Evolutionary conservation across 2,113 vertebrate genomes (phyloP), one percentile per base, ranked within the genome.

Genomic region (Bubo bubo): DNA sequence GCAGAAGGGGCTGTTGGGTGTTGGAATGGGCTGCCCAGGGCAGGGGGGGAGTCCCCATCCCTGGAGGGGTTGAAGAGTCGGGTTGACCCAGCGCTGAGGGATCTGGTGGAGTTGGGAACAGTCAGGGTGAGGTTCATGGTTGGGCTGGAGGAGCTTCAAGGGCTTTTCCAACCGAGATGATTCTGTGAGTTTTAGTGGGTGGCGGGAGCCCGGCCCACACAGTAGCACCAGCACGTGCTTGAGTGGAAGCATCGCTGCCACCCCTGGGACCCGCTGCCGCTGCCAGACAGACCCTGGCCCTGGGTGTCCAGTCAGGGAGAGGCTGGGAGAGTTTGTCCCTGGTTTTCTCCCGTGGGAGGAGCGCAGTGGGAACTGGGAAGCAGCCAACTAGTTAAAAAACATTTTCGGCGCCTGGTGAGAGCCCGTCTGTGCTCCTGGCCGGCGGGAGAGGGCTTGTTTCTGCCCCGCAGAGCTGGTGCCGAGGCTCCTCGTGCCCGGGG

Each of bases 361-460:
- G 70, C 1, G 0, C 23, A 20, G 39, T 10, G 23, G 53, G 43
- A 93, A 4, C 43, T 47, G 60, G 52, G 72, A n/a, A 50, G 73
- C n/a, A 47, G 60, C 50, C 39, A 30, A 2, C 4, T 16, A 4
- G 18, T 60, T 63, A 52, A 30, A 86, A 74, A 2, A 17, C n/a
- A 6, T n/a, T 47, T 53, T 47, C 55, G 62, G 66, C 16, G 6
- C 43, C 66, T 2, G 5, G 3, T n/a, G 35, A 28, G 60, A 55
- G 47, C 34, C 71, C 3, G 0, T 34, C 56, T 45, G 58, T 19
- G 80, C 24, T 75, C 12, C 10, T 1, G 1, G 24, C 0, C 0
- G 1, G 59, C 2, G 4, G 50, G 59, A 52, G 52, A 39, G 62
- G 23, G 41, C 35, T 47, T 1, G 0, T 2, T 2, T 49, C 41